Evolutionary conservation across 2,888 invertebrate species (phyloP).

Genomic region (Tiliacea citrago): DNA sequence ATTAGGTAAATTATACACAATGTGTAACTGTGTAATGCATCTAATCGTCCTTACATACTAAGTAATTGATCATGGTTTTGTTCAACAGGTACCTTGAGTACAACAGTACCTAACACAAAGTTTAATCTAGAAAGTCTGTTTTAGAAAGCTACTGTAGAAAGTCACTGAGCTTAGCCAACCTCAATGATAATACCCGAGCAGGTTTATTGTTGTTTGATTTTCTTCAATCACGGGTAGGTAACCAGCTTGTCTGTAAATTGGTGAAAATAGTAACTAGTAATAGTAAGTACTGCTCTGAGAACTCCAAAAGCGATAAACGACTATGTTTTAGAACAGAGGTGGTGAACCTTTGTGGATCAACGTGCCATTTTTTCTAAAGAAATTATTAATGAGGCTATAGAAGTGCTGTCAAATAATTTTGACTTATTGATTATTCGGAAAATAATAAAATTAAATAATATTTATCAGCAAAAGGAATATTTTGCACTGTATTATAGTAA

Average conservation of each 20-base stretch:
- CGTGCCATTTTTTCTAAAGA: too few species aligned
- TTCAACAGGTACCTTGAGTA: not conserved
- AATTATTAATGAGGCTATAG: too few species aligned
- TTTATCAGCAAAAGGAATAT: too few species aligned
- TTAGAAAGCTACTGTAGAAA: slow-evolving; percentile 55
- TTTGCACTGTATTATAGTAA: too few species aligned
- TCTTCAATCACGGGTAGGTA: not conserved
- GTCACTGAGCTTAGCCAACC: slow-evolving; percentile 31
- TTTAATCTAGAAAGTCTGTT: slow-evolving; percentile 51
- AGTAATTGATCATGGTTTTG: not conserved
- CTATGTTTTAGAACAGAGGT: not conserved
- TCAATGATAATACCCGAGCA: slow-evolving; percentile 48
- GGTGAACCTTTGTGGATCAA: too few species aligned
- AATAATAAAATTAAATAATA: too few species aligned
- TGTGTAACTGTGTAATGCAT: not conserved
- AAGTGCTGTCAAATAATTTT: too few species aligned
- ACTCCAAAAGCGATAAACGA: slow-evolving; percentile 2
- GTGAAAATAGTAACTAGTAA: slow-evolving; percentile 4
- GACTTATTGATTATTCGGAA: too few species aligned
- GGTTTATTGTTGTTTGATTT: slow-evolving; percentile 52
- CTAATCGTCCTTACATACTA: not conserved
- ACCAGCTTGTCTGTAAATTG: not conserved
- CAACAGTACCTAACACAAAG: slow-evolving; percentile 1
- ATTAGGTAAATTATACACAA: not conserved
- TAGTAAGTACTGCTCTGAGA: not conserved